Percentiles rank a stretch among this genome's conserved stretches.
Evolutionary conservation across 2,888 invertebrate genomes (phyloP).

Genomic region (Stictocephala bisonia): DNA sequence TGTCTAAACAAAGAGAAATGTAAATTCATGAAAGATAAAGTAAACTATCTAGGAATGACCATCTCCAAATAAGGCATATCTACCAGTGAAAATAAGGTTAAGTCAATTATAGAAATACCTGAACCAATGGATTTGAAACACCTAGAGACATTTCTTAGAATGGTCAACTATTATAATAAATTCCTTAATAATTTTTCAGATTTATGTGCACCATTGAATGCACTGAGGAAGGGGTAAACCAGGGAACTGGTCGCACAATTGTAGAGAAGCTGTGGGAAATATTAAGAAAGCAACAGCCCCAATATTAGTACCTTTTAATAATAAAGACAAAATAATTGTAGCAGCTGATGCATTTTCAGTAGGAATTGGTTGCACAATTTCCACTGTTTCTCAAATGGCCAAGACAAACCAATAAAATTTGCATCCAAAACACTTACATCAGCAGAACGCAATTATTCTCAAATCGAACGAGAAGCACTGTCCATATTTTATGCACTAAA

Average conservation of each 20-base stretch:
- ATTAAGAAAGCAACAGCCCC: neutral
- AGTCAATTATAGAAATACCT: neutral
- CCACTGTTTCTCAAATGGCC: too few relatives aligned
- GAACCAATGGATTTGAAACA: neutral
- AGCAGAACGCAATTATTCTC: too few relatives aligned
- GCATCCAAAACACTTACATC: too few relatives aligned
- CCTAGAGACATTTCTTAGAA: slow-evolving; percentile 1
- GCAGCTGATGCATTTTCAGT: too few relatives aligned
- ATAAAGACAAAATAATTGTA: neutral
- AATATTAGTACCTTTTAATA: neutral
- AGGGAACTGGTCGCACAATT: neutral
- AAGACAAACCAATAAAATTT: too few relatives aligned
- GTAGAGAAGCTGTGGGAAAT: neutral
- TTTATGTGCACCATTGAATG: neutral
- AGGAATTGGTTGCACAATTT: too few relatives aligned
- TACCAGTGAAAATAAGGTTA: neutral
- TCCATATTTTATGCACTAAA: too few relatives aligned
- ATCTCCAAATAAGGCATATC: slow-evolving; percentile 6
- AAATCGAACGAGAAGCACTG: too few relatives aligned
- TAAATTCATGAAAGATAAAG: neutral
- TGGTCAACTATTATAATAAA: slow-evolving; percentile 3
- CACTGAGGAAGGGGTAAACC: neutral
- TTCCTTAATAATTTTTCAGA: neutral
- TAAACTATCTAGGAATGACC: neutral
- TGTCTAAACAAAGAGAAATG: neutral